phyloP scores from a whole-genome alignment of 2,113 vertebrate genomes.

The Fregata magnificens region DNA sequence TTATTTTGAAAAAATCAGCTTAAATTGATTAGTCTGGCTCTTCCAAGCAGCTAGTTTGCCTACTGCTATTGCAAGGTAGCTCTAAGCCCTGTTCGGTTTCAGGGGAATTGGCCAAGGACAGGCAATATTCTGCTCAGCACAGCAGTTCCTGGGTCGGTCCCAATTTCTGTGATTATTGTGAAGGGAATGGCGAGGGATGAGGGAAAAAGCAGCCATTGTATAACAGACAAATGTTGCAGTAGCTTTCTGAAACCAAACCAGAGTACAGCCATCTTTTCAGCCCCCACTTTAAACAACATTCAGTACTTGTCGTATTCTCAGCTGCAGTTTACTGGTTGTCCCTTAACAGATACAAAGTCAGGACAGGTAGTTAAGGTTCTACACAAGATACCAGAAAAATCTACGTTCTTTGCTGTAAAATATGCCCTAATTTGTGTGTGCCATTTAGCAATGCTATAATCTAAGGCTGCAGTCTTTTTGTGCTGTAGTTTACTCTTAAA shows the following conservation, averaged over 20 bases:
- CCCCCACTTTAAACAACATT: background rate
- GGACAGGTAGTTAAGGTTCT: background rate
- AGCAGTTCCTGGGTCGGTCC: background rate
- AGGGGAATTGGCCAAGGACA: background rate
- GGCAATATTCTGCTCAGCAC: background rate
- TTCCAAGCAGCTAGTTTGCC: background rate
- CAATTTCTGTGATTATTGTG: background rate
- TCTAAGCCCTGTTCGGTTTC: background rate
- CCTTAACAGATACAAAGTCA: background rate
- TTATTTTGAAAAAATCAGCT: background rate
- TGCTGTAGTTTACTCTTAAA: background rate
- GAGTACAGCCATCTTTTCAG: background rate
- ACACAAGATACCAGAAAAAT: background rate
- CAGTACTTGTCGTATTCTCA: background rate
- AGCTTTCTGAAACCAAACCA: background rate
- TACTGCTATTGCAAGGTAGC: background rate
- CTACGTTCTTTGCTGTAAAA: background rate
- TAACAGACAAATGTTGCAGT: background rate
- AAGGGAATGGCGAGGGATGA: background rate
- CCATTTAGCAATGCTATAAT: background rate
- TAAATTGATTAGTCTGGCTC: background rate
- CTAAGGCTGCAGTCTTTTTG: background rate
- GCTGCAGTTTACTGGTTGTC: background rate
- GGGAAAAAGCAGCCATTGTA: background rate
- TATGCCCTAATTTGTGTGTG: background rate